Base-by-base conservation (phyloP, 1,140 invertebrate genomes). In the Macrotrachela quadricornifera region DNA sequence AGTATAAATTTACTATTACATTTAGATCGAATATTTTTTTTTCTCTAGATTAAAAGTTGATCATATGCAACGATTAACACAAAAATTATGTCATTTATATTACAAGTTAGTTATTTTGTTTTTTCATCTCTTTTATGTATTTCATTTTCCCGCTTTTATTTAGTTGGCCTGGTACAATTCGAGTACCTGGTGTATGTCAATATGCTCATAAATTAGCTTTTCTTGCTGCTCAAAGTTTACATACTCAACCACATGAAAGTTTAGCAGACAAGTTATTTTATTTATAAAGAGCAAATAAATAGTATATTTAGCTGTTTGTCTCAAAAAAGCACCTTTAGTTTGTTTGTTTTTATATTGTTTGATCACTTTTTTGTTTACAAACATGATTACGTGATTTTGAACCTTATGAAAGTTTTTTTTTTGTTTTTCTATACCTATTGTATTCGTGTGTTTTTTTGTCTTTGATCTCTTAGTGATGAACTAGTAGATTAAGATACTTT, bases 171-270 rank as follows among this genome's bases (percentile, higher is more conserved):
- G 87, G 86, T 13, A 85, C 85, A 1, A 78, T 85, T 0, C 66
- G 80, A 13, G 83, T 87, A 0, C 84, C 84, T 0, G 81, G 83
- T 0, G 81, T 82, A 0, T 84, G 82, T 57, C 82, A 86, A 61
- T 71, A 71, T 62, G 68, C 84, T 6, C 83, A 87, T 59, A 86
- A 85, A 64, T 60, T 87, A 56, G 83, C 83, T 0, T 85, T 81
- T 58, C 65, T 85, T 0, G 76, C 81, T 10, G 79, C 80, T 0
- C 78, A 83, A 59, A 74, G 71, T 44, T 69, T 84, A 15, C 76
- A 81, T 56, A 65, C 74, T 44, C 57, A 71, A 6, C 78, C 80
- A 1, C 54, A 53, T 40, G 57, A 63, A 46, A 54, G 57, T 10
- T 54, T 74, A 16, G 61, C 61, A 11, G 64, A 74, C 41, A 57